Evolutionary conservation across 2,888 invertebrate species (phyloP).

Genomic region (Nemotelus nigrinus): DNA sequence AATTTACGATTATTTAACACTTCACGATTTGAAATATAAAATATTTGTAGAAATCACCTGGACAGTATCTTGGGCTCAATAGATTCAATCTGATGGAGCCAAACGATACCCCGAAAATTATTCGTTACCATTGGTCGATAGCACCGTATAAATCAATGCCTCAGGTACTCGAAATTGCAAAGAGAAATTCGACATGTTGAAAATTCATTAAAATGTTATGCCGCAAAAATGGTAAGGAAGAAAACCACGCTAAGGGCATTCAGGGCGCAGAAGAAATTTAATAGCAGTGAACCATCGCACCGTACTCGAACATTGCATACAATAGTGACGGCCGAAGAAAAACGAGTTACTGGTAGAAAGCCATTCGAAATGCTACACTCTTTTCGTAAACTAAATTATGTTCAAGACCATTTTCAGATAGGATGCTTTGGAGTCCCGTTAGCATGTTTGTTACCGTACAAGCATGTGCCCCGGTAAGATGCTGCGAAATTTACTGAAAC

Average conservation of each 20-base stretch:
- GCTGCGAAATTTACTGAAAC: background rate
- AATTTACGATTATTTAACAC: too few species aligned
- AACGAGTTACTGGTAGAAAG: constrained; percentile 10
- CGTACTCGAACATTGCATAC: background rate
- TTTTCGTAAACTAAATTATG: constrained; percentile 10
- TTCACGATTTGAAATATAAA: too few species aligned
- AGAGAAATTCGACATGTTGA: constrained; percentile 18
- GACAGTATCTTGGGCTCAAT: too few species aligned
- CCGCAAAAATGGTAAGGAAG: background rate
- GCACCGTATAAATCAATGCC: background rate
- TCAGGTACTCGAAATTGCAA: constrained; percentile 1
- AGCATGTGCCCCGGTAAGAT: background rate
- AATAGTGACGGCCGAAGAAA: constrained; percentile 6
- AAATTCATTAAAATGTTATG: constrained; percentile 16
- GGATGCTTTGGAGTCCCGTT: constrained; percentile 27
- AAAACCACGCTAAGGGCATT: background rate
- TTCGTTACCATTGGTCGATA: background rate
- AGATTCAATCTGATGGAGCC: too few species aligned
- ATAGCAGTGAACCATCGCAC: constrained; percentile 5
- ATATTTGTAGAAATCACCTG: too few species aligned
- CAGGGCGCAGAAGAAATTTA: background rate
- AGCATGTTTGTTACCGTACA: background rate
- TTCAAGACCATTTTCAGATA: constrained; percentile 18
- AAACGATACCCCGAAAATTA: background rate
- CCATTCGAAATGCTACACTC: background rate